Conservation (phyloP, 1,140 invertebrate genomes). For the Hypsibius dujardini region DNA sequence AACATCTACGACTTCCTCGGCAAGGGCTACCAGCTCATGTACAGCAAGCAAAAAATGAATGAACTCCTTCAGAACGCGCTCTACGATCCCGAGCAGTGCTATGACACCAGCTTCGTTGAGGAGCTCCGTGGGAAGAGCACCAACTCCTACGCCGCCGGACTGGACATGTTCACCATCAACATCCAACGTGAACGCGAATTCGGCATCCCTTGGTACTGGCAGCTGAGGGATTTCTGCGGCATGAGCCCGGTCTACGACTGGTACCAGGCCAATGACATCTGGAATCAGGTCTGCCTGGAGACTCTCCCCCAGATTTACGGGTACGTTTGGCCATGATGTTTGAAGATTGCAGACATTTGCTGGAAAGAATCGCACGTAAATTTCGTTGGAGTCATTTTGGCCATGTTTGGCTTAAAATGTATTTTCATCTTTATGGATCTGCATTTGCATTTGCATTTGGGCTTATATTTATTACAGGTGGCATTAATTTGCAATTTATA, state of each 20-base stretch:
- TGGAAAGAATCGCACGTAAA: not conserved
- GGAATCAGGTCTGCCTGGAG: conserved; percentile 5
- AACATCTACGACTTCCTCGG: conserved; percentile 11
- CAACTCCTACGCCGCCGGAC: not conserved
- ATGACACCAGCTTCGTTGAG: not conserved
- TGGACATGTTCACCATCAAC: not conserved
- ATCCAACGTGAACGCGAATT: not conserved
- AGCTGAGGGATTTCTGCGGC: not conserved
- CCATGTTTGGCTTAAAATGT: no score
- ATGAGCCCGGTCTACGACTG: not conserved
- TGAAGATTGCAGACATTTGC: not conserved
- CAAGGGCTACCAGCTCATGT: not conserved
- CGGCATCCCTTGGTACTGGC: not conserved
- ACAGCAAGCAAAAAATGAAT: not conserved
- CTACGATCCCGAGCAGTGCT: conserved; percentile 17
- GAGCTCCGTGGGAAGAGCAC: not conserved
- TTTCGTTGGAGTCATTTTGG: not conserved
- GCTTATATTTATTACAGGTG: no score
- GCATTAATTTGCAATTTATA: no score
- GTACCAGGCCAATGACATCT: not conserved
- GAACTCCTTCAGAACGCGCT: not conserved
- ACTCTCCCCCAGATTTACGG: not conserved
- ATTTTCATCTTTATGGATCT: not conserved
- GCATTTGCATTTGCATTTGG: no score
- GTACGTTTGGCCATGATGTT: not conserved